Percentiles rank a stretch among this genome's conserved stretches.
Conservation (phyloP, 2,888 invertebrate genomes). For the Catocala nupta region DNA sequence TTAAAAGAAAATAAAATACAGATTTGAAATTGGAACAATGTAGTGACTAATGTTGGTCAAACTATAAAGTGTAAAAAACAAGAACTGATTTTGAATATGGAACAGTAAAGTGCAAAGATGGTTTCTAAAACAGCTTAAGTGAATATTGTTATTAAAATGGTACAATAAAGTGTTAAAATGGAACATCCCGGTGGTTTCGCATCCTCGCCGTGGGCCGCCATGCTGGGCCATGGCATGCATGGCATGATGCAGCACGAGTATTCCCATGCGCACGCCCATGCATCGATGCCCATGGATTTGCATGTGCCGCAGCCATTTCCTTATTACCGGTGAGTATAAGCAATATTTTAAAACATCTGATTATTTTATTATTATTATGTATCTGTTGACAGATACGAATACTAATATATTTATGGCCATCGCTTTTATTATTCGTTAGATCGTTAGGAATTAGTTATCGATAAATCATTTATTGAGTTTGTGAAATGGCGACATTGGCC, state of each 20-base stretch:
- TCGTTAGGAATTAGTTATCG: too few relatives aligned
- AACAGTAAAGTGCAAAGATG: constrained; percentile 44
- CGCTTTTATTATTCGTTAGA: too few relatives aligned
- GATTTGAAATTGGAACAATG: constrained; percentile 38
- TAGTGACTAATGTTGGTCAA: constrained; percentile 11
- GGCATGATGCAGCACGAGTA: constrained; percentile 90
- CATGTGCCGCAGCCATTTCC: constrained; percentile 97
- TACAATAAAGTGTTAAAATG: constrained; percentile 78
- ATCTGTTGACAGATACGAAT: too few relatives aligned
- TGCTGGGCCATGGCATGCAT: constrained; percentile 89
- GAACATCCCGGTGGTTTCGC: constrained; percentile 93
- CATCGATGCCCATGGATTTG: constrained; percentile 94
- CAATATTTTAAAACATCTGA: too few relatives aligned
- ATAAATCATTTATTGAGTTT: too few relatives aligned
- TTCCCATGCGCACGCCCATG: constrained; percentile 88
- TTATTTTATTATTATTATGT: too few relatives aligned
- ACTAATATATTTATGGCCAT: too few relatives aligned
- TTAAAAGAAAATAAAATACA: constrained; percentile 1
- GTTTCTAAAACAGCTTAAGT: constrained; percentile 39
- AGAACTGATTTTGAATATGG: constrained; percentile 30
- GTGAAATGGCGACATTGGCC: too few relatives aligned
- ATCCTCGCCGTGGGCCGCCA: constrained; percentile 93
- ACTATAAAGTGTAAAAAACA: neutral
- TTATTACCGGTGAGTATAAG: constrained; percentile 92
- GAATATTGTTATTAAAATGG: constrained; percentile 52